A percentile compares a stretch with the other conserved stretches of the same genome.
These are phyloP conservation scores for Lacanobia wlatinum DNA, from an alignment of 2,888 invertebrate genomes.

Conservation along the genomic window DNA sequence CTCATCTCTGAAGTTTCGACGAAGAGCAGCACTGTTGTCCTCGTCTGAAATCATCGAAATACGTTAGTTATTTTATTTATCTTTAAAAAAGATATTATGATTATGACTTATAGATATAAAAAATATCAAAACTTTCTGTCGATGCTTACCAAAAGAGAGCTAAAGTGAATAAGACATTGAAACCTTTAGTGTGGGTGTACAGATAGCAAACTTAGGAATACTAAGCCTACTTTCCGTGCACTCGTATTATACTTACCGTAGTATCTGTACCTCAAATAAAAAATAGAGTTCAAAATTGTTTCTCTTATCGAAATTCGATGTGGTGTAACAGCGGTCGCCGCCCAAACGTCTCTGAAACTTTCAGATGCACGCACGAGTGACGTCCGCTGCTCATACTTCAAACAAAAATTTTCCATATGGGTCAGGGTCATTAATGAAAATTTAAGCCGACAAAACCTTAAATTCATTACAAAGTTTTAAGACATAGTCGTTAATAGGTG, in stretches of 20 bases:
- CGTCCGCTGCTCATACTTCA: neutral
- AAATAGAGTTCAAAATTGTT: neutral
- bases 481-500: neutral
- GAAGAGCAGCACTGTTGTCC: neutral
- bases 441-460: neutral
- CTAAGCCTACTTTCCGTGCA: neutral
- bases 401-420: too few species aligned
- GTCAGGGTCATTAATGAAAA: too few species aligned
- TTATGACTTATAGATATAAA: too few species aligned
- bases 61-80: neutral
- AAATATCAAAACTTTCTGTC: too few species aligned
- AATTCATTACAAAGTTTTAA: neutral
- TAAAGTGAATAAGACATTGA: too few species aligned
- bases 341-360: neutral
- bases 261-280: neutral
- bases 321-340: neutral
- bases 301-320: too few species aligned
- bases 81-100: too few species aligned
- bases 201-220: neutral
- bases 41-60: neutral
- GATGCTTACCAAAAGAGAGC: too few species aligned
- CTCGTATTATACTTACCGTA: neutral
- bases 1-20: neutral
- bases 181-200: too few species aligned
- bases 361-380: neutral